Base-by-base conservation (phyloP, 2,113 vertebrate genomes). In the Motacilla alba region DNA sequence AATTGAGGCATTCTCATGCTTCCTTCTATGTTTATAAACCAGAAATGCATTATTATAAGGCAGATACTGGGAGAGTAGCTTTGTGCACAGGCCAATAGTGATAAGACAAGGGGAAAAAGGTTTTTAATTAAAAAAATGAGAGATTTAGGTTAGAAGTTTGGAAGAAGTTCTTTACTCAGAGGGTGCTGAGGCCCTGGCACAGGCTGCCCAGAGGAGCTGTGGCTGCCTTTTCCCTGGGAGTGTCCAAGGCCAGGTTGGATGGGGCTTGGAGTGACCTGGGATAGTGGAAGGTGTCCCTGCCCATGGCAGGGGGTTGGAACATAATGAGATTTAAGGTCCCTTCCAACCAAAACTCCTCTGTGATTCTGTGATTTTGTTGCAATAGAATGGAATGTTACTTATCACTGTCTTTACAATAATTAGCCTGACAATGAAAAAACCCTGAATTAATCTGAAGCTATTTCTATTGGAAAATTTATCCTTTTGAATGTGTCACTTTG, bases 171-270 rank as follows among this genome's bases (percentile, higher is more conserved):
- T 82, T 46, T 53, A 17, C 19, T 39, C 27, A n/a, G 69, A 67
- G 46, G 3, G 7, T 30, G 53, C 3, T 1, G 13, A 39, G 60
- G 33, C 7, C 22, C 33, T 67, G 68, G 53, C 46, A 82, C 19
- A 75, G 52, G 22, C 0, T 89, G 37, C 18, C 44, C 60, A 46
- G 53, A 30, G 68, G 20, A 52, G 11, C 39, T 82, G 23, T n/a
- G 46, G 46, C 13, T 82, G 44, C 39, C 16, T 6, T 20, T 75
- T 30, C 24, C 22, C 23, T 67, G 39, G 39, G 0, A 37, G 13
- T 11, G 50, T 37, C 1, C 44, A 23, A 0, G 2, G 8, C 1
- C 60, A 30, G 77, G 0, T 5, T 74, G 52, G 28, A 82, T 1
- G 3, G 15, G 44, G 19, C 23, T 74, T 59, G 8, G 52, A 52